Percentiles rank a stretch among this genome's conserved stretches.
phyloP scores from a whole-genome alignment of 2,113 vertebrate genomes.

The Lasiurus borealis region DNA sequence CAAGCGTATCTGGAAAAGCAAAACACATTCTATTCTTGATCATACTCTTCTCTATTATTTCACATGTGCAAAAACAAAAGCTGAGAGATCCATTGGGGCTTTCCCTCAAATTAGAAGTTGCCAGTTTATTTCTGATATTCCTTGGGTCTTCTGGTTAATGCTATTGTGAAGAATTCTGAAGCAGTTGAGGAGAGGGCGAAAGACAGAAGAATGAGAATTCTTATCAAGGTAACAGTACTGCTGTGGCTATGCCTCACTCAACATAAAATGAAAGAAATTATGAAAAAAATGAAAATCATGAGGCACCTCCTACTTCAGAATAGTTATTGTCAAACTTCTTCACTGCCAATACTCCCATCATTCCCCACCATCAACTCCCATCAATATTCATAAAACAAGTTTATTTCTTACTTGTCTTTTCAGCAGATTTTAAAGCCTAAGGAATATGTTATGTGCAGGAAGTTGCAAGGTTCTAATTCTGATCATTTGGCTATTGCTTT shows the following conservation, averaged over 20 bases:
- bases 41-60: conserved; percentile 59
- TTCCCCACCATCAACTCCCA: not conserved
- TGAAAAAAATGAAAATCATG: not conserved
- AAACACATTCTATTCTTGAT: conserved; percentile 45
- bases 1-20: conserved; percentile 60
- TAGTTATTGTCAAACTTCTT: not conserved
- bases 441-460: not conserved
- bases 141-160: conserved; percentile 34
- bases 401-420: not conserved
- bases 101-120: conserved; percentile 54
- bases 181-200: not conserved
- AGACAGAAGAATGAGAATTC: not conserved
- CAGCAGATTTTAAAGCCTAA: not conserved
- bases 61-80: conserved; percentile 33
- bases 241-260: not conserved
- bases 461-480: not conserved
- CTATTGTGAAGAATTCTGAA: conserved; percentile 41
- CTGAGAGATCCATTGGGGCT: not conserved
- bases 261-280: not conserved
- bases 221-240: not conserved
- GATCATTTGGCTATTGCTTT: not conserved
- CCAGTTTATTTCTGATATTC: not conserved
- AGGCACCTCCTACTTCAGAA: not conserved
- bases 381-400: not conserved
- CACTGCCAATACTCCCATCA: not conserved